Percentiles rank a stretch among this genome's conserved stretches.
Evolutionary conservation across 2,888 invertebrate species (phyloP).

Genomic region (Eristalis intricaria): DNA sequence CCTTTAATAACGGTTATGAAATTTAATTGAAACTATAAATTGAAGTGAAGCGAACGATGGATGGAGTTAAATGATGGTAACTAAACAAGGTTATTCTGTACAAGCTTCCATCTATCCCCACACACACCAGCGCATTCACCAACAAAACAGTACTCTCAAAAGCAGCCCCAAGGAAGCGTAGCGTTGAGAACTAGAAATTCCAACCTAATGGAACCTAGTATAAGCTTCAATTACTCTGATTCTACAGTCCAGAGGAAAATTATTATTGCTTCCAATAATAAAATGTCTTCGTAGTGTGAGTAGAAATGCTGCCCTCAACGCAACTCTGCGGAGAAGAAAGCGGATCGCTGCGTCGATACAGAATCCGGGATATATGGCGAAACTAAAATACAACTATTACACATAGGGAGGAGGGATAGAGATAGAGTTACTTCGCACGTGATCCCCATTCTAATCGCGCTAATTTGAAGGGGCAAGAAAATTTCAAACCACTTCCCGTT

Average conservation of each 20-base stretch:
- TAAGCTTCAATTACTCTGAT: slow-evolving; percentile 52
- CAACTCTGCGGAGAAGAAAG: background rate
- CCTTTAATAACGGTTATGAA: slow-evolving; percentile 56
- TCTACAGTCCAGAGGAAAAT: slow-evolving; percentile 36
- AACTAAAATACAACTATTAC: slow-evolving; percentile 28
- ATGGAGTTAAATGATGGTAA: slow-evolving; percentile 49
- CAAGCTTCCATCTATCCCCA: slow-evolving; percentile 12
- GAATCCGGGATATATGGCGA: slow-evolving; percentile 11
- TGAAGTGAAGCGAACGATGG: slow-evolving; percentile 45
- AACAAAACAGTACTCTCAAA: background rate
- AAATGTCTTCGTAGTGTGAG: slow-evolving; percentile 21
- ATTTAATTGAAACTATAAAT: slow-evolving; percentile 61
- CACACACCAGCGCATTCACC: background rate
- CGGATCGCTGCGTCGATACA: background rate
- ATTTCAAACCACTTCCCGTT: slow-evolving; percentile 6
- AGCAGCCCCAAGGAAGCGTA: background rate
- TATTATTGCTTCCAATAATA: slow-evolving; percentile 48
- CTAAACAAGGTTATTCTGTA: slow-evolving; percentile 38
- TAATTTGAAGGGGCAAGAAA: slow-evolving; percentile 24
- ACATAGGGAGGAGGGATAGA: slow-evolving; percentile 44
- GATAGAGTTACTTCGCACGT: slow-evolving; percentile 54
- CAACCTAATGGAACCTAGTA: slow-evolving; percentile 30
- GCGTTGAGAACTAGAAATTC: slow-evolving; percentile 2
- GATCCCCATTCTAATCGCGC: slow-evolving; percentile 43
- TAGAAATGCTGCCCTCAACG: background rate